These are phyloP conservation scores for Tillus elongatus DNA, from an alignment of 2,888 invertebrate species.

Conservation along the genomic window DNA sequence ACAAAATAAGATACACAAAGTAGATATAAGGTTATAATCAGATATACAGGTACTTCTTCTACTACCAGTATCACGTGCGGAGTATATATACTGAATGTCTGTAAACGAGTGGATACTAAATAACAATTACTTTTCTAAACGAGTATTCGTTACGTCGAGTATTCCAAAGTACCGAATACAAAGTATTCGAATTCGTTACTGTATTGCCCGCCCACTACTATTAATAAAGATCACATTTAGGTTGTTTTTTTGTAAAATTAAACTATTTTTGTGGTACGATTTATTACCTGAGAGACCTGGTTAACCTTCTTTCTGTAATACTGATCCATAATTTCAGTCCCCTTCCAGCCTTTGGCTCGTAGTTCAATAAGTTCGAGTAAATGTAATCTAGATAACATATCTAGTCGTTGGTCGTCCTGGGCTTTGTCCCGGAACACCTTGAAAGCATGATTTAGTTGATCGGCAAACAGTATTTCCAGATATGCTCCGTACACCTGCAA, in stretches of 20 bases:
- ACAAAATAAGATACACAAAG: too few relatives aligned
- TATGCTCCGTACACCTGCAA: constrained; percentile 57
- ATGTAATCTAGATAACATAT: constrained; percentile 76
- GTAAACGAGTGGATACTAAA: too few relatives aligned
- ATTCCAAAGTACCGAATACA: too few relatives aligned
- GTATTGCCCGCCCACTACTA: too few relatives aligned
- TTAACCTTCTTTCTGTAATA: constrained; percentile 61
- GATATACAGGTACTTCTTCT: too few relatives aligned
- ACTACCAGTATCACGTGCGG: too few relatives aligned
- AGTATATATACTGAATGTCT: too few relatives aligned
- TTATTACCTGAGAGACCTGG: constrained; percentile 33
- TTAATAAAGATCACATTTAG: too few relatives aligned
- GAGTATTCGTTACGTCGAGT: too few relatives aligned
- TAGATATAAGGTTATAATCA: too few relatives aligned
- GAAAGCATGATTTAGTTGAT: constrained; percentile 76
- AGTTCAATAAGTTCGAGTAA: constrained; percentile 88
- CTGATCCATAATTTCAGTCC: constrained; percentile 71
- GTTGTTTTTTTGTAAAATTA: neutral
- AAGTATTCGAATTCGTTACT: too few relatives aligned
- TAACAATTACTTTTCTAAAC: too few relatives aligned
- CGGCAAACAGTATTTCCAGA: constrained; percentile 73
- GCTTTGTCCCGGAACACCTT: constrained; percentile 82
- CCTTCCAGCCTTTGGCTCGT: constrained; percentile 85
- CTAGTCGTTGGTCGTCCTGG: constrained; percentile 78
- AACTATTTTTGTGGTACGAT: neutral